Evolutionary conservation across 2,797 vertebrate genomes (phyloP).

Genomic region (Pangasius larnaudii): DNA sequence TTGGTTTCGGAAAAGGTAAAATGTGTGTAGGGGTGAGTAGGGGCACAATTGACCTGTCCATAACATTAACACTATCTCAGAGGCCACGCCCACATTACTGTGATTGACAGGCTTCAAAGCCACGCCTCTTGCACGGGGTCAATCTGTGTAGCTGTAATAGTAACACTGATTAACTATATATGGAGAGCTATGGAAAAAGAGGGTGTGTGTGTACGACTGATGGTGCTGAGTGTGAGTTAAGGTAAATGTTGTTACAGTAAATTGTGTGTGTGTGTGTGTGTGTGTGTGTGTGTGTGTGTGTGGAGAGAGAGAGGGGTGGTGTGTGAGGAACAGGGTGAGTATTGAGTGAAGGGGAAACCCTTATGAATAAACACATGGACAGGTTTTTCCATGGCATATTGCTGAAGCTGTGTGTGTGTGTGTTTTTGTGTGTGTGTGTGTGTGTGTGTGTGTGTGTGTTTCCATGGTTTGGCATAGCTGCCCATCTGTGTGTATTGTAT

Average conservation of each 20-base stretch:
- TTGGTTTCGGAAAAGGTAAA: not conserved
- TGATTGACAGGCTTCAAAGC: not conserved
- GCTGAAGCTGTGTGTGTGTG: not conserved
- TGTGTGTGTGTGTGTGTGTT: constrained; percentile 2
- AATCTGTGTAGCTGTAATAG: not conserved
- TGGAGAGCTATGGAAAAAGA: not conserved
- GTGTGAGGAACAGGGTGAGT: constrained; percentile 18
- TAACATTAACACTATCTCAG: not conserved
- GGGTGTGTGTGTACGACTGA: not conserved
- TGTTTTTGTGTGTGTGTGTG: constrained; percentile 1
- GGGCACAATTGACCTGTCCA: not conserved
- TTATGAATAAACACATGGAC: constrained; percentile 19
- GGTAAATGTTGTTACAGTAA: not conserved
- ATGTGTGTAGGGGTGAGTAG: too few relatives aligned
- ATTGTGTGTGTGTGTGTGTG: not conserved
- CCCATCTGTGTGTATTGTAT: not conserved
- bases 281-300: not conserved
- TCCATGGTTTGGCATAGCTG: not conserved
- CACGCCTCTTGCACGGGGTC: not conserved
- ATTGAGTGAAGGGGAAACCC: not conserved
- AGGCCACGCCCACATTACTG: not conserved
- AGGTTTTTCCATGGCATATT: not conserved
- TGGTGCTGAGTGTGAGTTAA: not conserved
- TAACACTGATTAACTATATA: not conserved
- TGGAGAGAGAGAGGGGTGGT: not conserved